These are phyloP conservation scores for Turnix velox DNA, from an alignment of 2,113 vertebrate genomes.

Conservation along the genomic window DNA sequence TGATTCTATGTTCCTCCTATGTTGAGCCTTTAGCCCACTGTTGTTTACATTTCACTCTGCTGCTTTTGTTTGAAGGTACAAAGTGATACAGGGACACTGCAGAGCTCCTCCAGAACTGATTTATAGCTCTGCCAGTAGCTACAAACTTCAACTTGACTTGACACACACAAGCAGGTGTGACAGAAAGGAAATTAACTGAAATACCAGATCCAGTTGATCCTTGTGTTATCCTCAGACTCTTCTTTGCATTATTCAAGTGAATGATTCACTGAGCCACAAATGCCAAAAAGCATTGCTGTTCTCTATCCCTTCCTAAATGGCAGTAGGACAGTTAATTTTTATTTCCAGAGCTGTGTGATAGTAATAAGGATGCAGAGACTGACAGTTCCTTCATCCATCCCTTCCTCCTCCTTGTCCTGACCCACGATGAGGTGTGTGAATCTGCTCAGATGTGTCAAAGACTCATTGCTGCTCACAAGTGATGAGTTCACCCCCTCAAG, in stretches of 20 bases:
- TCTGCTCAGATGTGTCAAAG: not conserved
- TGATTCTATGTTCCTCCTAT: fast-evolving
- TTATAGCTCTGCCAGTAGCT: not conserved
- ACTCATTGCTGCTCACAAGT: not conserved
- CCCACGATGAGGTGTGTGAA: fast-evolving
- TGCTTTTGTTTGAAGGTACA: constrained; percentile 1
- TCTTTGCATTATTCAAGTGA: not conserved
- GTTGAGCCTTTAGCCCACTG: not conserved
- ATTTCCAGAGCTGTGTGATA: not conserved
- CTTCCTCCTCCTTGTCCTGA: not conserved
- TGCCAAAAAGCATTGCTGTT: not conserved
- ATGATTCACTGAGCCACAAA: not conserved
- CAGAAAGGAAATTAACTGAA: not conserved
- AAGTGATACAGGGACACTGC: not conserved
- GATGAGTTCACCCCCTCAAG: not conserved
- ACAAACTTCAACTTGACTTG: not conserved
- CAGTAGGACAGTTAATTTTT: not conserved
- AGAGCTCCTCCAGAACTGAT: not conserved
- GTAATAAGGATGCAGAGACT: not conserved
- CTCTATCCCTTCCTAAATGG: not conserved
- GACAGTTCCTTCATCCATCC: not conserved
- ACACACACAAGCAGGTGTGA: not conserved
- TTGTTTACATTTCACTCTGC: not conserved
- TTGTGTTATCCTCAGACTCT: not conserved
- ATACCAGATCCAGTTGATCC: not conserved